A percentile compares a stretch with the other conserved stretches of the same genome.
Conservation (phyloP, 2,797 vertebrate genomes). For the Merluccius polli region DNA sequence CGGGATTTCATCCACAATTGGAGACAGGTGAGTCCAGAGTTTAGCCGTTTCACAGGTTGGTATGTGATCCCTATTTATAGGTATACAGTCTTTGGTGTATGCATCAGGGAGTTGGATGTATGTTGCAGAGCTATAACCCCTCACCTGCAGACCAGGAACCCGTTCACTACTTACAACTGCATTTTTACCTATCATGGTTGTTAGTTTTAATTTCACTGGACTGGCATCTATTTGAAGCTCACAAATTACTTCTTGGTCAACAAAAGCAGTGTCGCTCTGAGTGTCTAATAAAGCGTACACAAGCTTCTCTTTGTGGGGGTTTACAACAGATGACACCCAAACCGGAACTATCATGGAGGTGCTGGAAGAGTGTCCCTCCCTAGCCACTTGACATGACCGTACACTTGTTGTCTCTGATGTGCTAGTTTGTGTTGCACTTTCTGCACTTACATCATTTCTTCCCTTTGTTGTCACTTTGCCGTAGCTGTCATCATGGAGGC, state of each 20-base stretch:
- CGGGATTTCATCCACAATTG: constrained; percentile 8
- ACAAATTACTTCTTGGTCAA: constrained; percentile 9
- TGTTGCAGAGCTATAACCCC: constrained; percentile 10
- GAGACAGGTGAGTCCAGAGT: constrained; percentile 10
- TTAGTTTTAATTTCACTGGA: constrained; percentile 23
- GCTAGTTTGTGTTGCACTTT: background rate
- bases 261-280: constrained; percentile 26
- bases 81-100: constrained; percentile 25
- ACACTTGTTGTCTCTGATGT: background rate
- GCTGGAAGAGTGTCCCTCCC: background rate
- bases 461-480: background rate
- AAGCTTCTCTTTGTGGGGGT: constrained; percentile 11
- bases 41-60: constrained; percentile 20
- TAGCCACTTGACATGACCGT: background rate
- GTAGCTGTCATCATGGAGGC: background rate
- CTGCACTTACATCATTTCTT: background rate
- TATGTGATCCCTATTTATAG: constrained; percentile 21
- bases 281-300: constrained; percentile 27
- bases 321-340: background rate
- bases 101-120: background rate
- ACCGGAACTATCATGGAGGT: background rate
- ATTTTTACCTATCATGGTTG: constrained; percentile 19
- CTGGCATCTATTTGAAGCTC: constrained; percentile 3
- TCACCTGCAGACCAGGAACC: constrained; percentile 14
- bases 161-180: constrained; percentile 10